Base-by-base conservation (phyloP, 2,113 vertebrate genomes). In the Campylomormyrus tamandua region DNA sequence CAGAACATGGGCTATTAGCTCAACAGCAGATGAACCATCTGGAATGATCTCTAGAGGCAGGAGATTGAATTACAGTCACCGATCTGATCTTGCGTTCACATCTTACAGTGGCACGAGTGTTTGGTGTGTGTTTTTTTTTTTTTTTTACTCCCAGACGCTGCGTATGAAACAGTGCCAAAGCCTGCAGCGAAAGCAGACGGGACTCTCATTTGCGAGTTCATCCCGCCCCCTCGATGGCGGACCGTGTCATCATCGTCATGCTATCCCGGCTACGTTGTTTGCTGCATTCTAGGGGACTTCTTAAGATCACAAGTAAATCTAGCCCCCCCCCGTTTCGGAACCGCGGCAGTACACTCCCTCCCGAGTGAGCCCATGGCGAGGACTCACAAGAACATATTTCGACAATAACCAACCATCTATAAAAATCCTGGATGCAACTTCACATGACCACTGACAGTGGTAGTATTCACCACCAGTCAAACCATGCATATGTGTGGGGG, bases 281-380 rank as follows among this genome's bases (percentile, higher is more conserved):
- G 90, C 87, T 90, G 87, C 53, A 89, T 91, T 92, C 92, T 92
- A 92, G 48, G 89, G 91, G 91, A 91, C 92, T 91, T 90, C 91
- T 93, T 89, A 92, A 77, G 93, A 91, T 88, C 92, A 88, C 90
- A 91, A 92, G 94, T 94, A 93, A 93, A 94, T 95, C 93, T 94
- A 89, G 91, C 91, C 92, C 90, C 35, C 9, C 49, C 3, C 50
- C 13, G 90, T 91, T 89, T 62, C 89, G 92, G 91, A 93, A 94
- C 11, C 8, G 17, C 31, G 49, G 46, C 83, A 50, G 27, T 39
- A 27, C n/a, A 48, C 45, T 5, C 42, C 11, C 50, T 56, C 89
- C 15, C 24, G 2, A 39, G 35, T 39, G 1, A 35, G 11, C 19
- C 45, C 9, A 35, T 35, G 35, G 35, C 35, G 35, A 35, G 4